Evolutionary conservation across 2,888 invertebrate species (phyloP).

Genomic region (Hermaeophaga mercurialis): DNA sequence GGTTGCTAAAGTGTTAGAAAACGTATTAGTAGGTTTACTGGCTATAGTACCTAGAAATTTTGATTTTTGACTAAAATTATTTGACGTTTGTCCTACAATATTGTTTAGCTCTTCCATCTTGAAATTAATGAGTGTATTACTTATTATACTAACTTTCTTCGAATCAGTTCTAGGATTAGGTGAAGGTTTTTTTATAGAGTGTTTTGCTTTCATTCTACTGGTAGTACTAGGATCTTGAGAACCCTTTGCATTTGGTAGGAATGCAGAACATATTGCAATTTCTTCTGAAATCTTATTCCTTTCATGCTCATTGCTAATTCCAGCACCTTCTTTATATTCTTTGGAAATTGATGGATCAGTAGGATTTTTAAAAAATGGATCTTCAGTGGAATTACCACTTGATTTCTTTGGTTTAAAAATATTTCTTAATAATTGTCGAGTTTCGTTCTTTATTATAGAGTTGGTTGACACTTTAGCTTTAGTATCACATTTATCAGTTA

Average conservation of each 20-base stretch:
- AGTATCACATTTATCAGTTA: neutral
- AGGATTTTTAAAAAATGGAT: conserved; percentile 9
- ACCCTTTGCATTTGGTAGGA: no score
- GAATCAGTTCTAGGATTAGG: neutral
- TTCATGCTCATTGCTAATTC: no score
- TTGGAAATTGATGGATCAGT: neutral
- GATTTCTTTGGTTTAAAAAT: conserved; percentile 4
- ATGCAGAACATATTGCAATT: no score
- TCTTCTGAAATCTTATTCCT: no score
- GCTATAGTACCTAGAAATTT: no score
- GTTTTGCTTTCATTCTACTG: no score
- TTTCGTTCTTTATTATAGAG: neutral
- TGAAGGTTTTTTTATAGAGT: no score
- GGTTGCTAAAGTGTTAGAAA: neutral
- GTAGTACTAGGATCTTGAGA: no score
- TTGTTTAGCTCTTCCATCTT: conserved; percentile 16
- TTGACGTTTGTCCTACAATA: neutral
- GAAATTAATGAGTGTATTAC: conserved; percentile 15
- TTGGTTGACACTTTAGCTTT: neutral
- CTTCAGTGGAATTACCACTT: neutral
- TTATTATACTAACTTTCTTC: conserved; percentile 19
- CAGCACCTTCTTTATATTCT: no score
- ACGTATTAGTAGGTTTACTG: no score
- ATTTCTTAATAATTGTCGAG: neutral
- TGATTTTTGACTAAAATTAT: no score